These are phyloP conservation scores for Strigamia maritima DNA, from an alignment of 2,888 invertebrate species.

Conservation along the genomic window DNA sequence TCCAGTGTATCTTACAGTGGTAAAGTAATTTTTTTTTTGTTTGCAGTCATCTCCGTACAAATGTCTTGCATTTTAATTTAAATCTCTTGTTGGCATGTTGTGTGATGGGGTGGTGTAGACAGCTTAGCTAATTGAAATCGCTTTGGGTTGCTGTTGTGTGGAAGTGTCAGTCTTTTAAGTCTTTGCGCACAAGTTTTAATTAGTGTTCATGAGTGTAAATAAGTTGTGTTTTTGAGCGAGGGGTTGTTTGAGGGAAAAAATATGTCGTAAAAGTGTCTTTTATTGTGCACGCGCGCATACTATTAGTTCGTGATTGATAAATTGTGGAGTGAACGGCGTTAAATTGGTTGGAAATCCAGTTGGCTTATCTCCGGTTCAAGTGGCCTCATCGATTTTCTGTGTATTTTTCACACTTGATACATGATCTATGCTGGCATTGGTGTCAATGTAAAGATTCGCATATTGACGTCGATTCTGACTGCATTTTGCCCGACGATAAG, in stretches of 20 bases:
- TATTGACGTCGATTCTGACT: constrained; percentile 32
- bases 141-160: constrained; percentile 34
- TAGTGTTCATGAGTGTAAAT: constrained; percentile 32
- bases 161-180: constrained; percentile 32
- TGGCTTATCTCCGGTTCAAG: constrained; percentile 32
- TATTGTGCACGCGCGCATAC: not conserved
- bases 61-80: constrained; percentile 28
- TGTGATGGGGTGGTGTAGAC: constrained; percentile 34
- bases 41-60: not conserved
- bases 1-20: not conserved
- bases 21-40: not conserved
- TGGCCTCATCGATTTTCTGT: constrained; percentile 32
- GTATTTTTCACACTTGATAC: constrained; percentile 34
- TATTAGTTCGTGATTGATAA: constrained; percentile 15
- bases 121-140: constrained; percentile 34
- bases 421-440: constrained; percentile 24
- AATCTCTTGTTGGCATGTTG: constrained; percentile 25
- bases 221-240: constrained; percentile 33
- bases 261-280: not conserved
- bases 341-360: constrained; percentile 32
- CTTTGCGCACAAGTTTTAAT: constrained; percentile 34
- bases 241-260: not conserved
- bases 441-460: constrained; percentile 23
- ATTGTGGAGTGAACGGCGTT: constrained; percentile 31
- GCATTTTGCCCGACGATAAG: constrained; percentile 28